These are phyloP conservation scores for Achroia grisella DNA, from an alignment of 1,140 invertebrate species.

Conservation along the genomic window DNA sequence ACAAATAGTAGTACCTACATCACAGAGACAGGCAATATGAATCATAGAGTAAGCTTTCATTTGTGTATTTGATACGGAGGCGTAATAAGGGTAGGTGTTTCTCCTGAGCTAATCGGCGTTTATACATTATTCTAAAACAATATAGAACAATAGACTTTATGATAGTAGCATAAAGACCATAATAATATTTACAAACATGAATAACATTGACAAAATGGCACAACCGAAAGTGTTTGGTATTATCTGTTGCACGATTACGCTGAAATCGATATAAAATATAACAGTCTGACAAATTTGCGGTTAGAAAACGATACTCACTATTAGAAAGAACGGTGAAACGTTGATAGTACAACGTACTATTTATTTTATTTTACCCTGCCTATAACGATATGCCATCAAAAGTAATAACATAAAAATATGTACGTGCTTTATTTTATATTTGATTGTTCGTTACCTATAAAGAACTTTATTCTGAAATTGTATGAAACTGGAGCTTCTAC, in stretches of 20 bases:
- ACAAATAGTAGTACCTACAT: slow-evolving; percentile 23
- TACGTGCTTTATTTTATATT: no score
- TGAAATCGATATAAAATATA: slow-evolving; percentile 21
- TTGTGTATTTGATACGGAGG: slow-evolving; percentile 8
- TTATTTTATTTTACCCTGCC: no score
- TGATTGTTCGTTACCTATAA: no score
- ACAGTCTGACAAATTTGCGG: slow-evolving; percentile 18
- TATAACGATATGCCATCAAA: slow-evolving; percentile 6
- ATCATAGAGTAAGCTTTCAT: slow-evolving; percentile 18
- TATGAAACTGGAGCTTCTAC: no score
- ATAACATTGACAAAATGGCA: not conserved
- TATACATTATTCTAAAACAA: not conserved
- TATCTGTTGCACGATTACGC: slow-evolving; percentile 3
- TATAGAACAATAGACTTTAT: not conserved
- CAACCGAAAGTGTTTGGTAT: not conserved
- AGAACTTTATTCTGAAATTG: no score
- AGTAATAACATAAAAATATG: no score
- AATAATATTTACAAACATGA: not conserved
- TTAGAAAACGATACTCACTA: slow-evolving; percentile 21
- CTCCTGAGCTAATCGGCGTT: no score
- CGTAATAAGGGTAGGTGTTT: not conserved
- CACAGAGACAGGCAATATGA: slow-evolving; percentile 17
- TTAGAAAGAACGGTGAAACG: slow-evolving; percentile 16
- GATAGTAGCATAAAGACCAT: not conserved
- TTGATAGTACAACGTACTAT: not conserved